These are phyloP conservation scores for Pelodytes ibericus DNA, from an alignment of 2,797 vertebrate genomes.

Conservation along the genomic window DNA sequence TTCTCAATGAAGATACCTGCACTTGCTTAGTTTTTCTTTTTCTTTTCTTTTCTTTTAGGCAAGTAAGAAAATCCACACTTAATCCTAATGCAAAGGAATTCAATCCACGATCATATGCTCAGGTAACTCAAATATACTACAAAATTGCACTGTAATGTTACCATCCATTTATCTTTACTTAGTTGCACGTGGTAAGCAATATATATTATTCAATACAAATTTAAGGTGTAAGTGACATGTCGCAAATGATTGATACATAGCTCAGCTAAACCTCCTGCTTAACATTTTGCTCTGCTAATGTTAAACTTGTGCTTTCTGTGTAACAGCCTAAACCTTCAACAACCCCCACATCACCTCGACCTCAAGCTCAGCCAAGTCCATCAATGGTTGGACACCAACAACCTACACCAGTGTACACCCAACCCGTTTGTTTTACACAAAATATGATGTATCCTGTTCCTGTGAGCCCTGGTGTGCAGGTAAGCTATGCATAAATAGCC, in stretches of 20 bases:
- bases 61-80: constrained; percentile 96
- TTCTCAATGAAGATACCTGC: too few species aligned
- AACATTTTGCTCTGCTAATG: too few species aligned
- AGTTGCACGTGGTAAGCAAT: too few species aligned
- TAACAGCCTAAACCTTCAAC: constrained; percentile 95
- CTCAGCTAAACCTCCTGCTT: too few species aligned
- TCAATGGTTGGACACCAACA: constrained; percentile 96
- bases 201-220: too few species aligned
- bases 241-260: too few species aligned
- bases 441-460: constrained; percentile 96
- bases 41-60: constrained; percentile 71
- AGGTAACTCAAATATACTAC: too few species aligned
- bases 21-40: neutral
- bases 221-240: too few species aligned
- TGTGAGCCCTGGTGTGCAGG: constrained; percentile 97
- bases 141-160: too few species aligned
- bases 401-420: constrained; percentile 87
- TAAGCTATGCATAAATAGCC: constrained; percentile 58
- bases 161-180: too few species aligned
- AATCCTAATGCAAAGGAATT: constrained; percentile 99
- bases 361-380: constrained; percentile 96
- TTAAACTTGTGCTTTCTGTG: neutral
- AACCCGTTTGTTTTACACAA: constrained; percentile 95
- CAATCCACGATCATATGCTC: constrained; percentile 91
- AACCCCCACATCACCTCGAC: constrained; percentile 93